Percentiles rank a stretch among this genome's conserved stretches.
Evolutionary conservation across 1,140 invertebrate genomes (phyloP).

Genomic region (Magallana angulata): DNA sequence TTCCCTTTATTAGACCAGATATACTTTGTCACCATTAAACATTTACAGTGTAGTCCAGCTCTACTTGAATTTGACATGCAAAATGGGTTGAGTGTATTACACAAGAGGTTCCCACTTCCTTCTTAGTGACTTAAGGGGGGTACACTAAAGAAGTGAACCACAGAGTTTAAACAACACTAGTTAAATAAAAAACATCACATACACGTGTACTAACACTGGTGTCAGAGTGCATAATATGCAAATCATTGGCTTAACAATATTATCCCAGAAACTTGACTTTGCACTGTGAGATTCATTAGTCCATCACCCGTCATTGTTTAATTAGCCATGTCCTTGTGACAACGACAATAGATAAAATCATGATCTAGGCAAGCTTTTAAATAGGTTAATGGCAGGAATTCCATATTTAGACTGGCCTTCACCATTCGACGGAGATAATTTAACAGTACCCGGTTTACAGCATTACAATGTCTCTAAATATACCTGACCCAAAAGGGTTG

Average conservation of each 20-base stretch:
- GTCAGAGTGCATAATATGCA: not conserved
- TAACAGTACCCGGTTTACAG: conserved; percentile 18
- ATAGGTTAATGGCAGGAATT: conserved; percentile 26
- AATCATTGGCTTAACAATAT: not conserved
- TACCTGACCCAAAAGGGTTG: not conserved
- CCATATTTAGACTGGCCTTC: not conserved
- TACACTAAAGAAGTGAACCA: not conserved
- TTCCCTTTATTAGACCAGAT: not conserved
- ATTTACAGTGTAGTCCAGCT: not conserved
- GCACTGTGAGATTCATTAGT: not conserved
- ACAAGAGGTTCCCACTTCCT: conserved; percentile 25
- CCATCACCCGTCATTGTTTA: not conserved
- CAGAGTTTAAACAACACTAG: not conserved
- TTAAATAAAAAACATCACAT: not conserved
- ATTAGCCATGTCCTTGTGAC: conserved; percentile 29
- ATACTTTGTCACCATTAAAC: not conserved
- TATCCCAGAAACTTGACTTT: not conserved
- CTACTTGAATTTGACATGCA: not conserved
- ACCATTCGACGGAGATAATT: conserved; percentile 17
- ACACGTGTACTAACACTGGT: not conserved
- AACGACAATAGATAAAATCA: conserved; percentile 22
- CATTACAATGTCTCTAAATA: conserved; percentile 26
- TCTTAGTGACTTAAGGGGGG: not conserved
- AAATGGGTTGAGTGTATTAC: not conserved
- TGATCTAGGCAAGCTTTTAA: conserved; percentile 15